A percentile compares a stretch with the other conserved stretches of the same genome.
Evolutionary conservation across 2,888 invertebrate species (phyloP).

Genomic region (Anthrax anthrax): DNA sequence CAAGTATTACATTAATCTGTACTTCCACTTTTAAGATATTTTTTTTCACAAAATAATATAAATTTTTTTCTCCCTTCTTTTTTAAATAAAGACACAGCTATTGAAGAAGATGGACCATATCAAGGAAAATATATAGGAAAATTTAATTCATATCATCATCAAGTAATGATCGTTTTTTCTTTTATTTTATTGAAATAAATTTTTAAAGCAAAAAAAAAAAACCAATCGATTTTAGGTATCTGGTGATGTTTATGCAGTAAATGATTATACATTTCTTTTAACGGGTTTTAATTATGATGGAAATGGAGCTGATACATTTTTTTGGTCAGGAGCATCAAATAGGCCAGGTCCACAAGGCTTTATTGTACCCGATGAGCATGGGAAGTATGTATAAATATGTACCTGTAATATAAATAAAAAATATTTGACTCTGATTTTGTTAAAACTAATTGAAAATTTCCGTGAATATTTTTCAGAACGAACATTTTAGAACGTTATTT

Average conservation of each 20-base stretch:
- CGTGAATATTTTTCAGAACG: constrained; percentile 48
- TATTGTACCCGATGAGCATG: constrained; percentile 75
- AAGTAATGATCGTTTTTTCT: constrained; percentile 30
- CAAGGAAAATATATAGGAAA: constrained; percentile 69
- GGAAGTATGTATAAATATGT: constrained; percentile 65
- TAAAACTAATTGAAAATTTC: too few species aligned
- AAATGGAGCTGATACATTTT: constrained; percentile 80
- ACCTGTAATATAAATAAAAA: too few species aligned
- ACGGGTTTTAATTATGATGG: constrained; percentile 81
- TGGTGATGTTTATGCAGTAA: constrained; percentile 78
- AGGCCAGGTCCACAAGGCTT: constrained; percentile 83
- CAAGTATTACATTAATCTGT: too few species aligned
- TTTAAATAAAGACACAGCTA: constrained; percentile 20
- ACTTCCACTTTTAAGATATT: too few species aligned
- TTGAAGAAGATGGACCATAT: constrained; percentile 59
- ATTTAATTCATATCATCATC: constrained; percentile 82
- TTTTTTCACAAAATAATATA: too few species aligned
- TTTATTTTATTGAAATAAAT: too few species aligned
- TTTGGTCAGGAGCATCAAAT: constrained; percentile 82
- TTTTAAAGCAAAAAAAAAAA: not conserved
- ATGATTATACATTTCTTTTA: constrained; percentile 66
- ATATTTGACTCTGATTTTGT: not conserved
- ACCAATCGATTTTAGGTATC: constrained; percentile 43
- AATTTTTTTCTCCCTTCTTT: not conserved
- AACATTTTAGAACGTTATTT: constrained; percentile 75